Evolutionary conservation across 2,888 invertebrate genomes (phyloP).

Genomic region (Rotaria magnacalcarata): DNA sequence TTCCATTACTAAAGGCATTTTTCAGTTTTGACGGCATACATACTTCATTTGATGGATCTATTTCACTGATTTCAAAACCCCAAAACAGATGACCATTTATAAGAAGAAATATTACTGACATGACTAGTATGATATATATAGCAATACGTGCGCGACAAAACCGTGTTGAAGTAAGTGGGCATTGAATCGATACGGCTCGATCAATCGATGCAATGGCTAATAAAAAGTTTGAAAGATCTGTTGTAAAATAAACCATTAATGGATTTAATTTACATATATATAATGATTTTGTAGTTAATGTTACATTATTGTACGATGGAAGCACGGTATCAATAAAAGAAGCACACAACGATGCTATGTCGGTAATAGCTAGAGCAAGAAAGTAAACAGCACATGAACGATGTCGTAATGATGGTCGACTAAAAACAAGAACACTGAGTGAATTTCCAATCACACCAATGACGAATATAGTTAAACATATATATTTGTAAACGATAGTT

Average conservation of each 20-base stretch:
- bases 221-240: constrained; percentile 18
- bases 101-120: neutral
- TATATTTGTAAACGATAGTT: constrained; percentile 29
- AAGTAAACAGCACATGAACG: constrained; percentile 33
- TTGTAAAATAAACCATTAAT: constrained; percentile 34
- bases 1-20: neutral
- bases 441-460: constrained; percentile 26
- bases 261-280: constrained; percentile 30
- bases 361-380: constrained; percentile 13
- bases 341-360: neutral
- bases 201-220: neutral
- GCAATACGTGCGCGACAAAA: constrained; percentile 15
- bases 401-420: neutral
- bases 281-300: neutral
- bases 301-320: neutral
- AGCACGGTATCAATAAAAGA: constrained; percentile 29
- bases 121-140: neutral
- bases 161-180: neutral
- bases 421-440: neutral
- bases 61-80: neutral
- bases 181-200: constrained; percentile 19
- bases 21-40: neutral
- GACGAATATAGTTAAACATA: neutral
- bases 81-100: constrained; percentile 19
- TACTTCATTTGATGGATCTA: neutral